Conservation (phyloP, 2,888 invertebrate genomes). For the Agonopterix alstromeriana region DNA sequence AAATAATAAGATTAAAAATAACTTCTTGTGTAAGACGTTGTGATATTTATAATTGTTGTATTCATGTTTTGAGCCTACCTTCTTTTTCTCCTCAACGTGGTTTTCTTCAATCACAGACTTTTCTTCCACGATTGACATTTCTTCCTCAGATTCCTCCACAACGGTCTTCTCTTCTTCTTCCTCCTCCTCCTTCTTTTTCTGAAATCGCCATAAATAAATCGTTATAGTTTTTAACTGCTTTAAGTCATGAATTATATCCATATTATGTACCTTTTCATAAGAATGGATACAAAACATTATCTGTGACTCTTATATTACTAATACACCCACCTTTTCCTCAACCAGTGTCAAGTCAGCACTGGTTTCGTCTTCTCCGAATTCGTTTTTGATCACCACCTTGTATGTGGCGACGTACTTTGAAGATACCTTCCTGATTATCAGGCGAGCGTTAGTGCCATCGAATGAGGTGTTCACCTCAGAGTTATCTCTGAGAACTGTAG, state of each 20-base stretch:
- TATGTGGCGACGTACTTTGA: constrained; percentile 89
- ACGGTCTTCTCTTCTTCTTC: constrained; percentile 62
- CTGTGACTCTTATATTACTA: not conserved
- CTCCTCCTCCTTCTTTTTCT: constrained; percentile 70
- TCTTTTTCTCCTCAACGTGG: constrained; percentile 66
- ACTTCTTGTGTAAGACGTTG: not conserved
- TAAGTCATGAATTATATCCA: too few species aligned
- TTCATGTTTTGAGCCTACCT: not conserved
- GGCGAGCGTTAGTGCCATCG: constrained; percentile 87
- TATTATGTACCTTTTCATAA: not conserved
- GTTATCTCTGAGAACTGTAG: constrained; percentile 85
- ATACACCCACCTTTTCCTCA: constrained; percentile 64
- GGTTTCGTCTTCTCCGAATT: constrained; percentile 93
- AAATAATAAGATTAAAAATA: constrained; percentile 7
- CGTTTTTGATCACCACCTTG: constrained; percentile 91
- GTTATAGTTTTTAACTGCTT: too few species aligned
- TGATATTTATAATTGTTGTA: not conserved
- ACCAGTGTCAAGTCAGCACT: constrained; percentile 89
- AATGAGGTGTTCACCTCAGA: constrained; percentile 87
- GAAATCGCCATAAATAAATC: constrained; percentile 6
- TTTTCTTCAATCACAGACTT: constrained; percentile 70
- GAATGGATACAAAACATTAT: too few species aligned
- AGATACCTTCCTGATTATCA: constrained; percentile 86
- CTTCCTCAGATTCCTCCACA: constrained; percentile 69
- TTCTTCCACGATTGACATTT: constrained; percentile 66